These are phyloP conservation scores for Scolopax mira DNA, from an alignment of 2,113 vertebrate species.

Conservation along the genomic window DNA sequence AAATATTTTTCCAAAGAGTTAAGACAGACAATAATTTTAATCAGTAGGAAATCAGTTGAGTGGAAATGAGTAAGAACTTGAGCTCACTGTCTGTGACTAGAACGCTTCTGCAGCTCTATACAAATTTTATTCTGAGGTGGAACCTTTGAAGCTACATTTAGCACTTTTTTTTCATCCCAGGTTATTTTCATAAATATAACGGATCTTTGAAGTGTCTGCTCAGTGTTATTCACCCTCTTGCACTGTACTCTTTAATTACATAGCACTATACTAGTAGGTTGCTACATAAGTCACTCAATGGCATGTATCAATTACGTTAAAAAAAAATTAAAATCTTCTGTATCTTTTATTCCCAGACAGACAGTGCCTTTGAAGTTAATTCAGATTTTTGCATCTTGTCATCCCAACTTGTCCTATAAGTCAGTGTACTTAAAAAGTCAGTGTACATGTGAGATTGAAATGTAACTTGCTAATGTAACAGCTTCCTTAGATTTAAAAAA, in stretches of 20 bases:
- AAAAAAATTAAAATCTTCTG: not conserved
- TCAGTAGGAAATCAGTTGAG: not conserved
- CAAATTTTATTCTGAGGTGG: not conserved
- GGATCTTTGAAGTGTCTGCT: not conserved
- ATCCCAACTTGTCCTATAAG: not conserved
- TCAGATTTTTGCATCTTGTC: not conserved
- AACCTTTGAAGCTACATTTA: not conserved
- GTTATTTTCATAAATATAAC: not conserved
- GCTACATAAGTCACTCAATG: not conserved
- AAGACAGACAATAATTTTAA: not conserved
- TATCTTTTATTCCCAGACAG: not conserved
- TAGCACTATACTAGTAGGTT: not conserved
- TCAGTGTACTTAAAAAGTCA: not conserved
- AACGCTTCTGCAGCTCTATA: not conserved
- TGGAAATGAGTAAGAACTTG: not conserved
- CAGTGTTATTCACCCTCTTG: not conserved
- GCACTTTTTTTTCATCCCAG: not conserved
- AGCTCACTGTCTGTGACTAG: not conserved
- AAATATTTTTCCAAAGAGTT: not conserved
- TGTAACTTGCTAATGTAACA: not conserved
- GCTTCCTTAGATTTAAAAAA: not conserved
- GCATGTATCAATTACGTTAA: not conserved
- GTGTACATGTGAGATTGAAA: fast-evolving
- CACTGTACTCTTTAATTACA: not conserved
- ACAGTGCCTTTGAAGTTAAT: not conserved